phyloP scores from a whole-genome alignment of 2,797 vertebrate species.

The Crenichthys baileyi region DNA sequence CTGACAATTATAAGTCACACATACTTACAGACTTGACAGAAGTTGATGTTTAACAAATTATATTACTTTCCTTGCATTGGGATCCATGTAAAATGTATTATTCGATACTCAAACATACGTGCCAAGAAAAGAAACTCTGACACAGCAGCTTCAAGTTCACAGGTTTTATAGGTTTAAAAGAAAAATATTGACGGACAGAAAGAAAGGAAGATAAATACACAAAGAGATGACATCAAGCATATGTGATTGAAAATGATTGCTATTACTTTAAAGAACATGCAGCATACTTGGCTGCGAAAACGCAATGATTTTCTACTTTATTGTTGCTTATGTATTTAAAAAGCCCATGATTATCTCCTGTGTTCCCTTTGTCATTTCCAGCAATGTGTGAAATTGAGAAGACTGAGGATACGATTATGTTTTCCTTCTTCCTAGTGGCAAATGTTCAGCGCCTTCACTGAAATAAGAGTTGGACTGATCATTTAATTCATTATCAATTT shows the following conservation, averaged over 20 bases:
- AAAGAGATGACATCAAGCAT: slow-evolving; percentile 15
- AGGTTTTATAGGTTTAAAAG: not conserved
- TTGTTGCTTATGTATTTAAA: slow-evolving; percentile 21
- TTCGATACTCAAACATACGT: not conserved
- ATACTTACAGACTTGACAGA: too few species aligned
- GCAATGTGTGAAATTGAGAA: slow-evolving; percentile 31
- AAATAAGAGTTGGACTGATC: slow-evolving; percentile 69
- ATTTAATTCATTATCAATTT: slow-evolving; percentile 80
- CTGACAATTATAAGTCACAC: too few species aligned
- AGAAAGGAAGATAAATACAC: not conserved
- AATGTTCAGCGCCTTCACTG: slow-evolving; percentile 53
- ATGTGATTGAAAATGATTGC: slow-evolving; percentile 6
- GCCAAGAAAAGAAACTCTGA: not conserved
- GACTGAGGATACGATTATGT: slow-evolving; percentile 60
- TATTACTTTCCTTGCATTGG: not conserved
- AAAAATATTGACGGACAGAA: not conserved
- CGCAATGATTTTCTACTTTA: slow-evolving; percentile 23
- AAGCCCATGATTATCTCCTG: slow-evolving; percentile 34
- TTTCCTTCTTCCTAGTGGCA: slow-evolving; percentile 66
- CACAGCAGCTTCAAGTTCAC: not conserved
- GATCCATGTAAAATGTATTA: not conserved
- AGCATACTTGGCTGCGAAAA: slow-evolving; percentile 16
- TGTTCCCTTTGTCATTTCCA: slow-evolving; percentile 52
- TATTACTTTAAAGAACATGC: slow-evolving; percentile 10
- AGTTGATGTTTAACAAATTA: too few species aligned